Conservation (phyloP, 2,888 invertebrate genomes). For the Netelia inedita region DNA sequence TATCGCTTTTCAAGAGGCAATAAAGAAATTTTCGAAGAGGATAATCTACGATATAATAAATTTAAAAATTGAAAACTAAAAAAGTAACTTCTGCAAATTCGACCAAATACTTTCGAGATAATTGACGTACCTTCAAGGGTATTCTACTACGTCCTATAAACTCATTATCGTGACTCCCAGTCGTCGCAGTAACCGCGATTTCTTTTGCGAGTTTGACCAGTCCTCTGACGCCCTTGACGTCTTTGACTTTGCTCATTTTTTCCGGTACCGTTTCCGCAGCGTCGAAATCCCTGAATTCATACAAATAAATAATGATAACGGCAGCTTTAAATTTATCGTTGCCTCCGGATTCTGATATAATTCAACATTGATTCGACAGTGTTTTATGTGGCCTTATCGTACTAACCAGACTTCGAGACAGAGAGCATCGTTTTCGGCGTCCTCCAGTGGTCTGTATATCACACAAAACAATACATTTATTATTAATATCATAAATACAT, state of each 20-base stretch:
- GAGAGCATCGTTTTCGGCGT: slow-evolving; percentile 90
- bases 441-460: slow-evolving; percentile 89
- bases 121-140: slow-evolving; percentile 90
- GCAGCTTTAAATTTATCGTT: not conserved
- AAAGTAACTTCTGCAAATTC: not conserved
- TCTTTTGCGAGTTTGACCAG: slow-evolving; percentile 94
- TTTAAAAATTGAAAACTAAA: not conserved
- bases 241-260: slow-evolving; percentile 94
- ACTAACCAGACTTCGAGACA: slow-evolving; percentile 93
- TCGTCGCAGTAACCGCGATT: slow-evolving; percentile 97
- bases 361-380: not conserved
- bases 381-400: slow-evolving; percentile 67
- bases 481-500: not conserved
- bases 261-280: slow-evolving; percentile 95
- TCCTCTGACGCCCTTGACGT: slow-evolving; percentile 94
- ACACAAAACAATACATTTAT: not conserved
- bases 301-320: slow-evolving; percentile 36
- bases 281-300: slow-evolving; percentile 91
- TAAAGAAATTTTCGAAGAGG: too few relatives aligned
- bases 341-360: not conserved
- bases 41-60: too few relatives aligned
- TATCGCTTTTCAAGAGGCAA: too few relatives aligned
- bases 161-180: slow-evolving; percentile 97
- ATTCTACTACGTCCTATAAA: slow-evolving; percentile 96
- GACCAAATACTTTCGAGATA: not conserved